A percentile compares a stretch with the other conserved stretches of the same genome.
Conservation (phyloP, 2,113 vertebrate genomes). For the Rhinopomastus cyanomelas region DNA sequence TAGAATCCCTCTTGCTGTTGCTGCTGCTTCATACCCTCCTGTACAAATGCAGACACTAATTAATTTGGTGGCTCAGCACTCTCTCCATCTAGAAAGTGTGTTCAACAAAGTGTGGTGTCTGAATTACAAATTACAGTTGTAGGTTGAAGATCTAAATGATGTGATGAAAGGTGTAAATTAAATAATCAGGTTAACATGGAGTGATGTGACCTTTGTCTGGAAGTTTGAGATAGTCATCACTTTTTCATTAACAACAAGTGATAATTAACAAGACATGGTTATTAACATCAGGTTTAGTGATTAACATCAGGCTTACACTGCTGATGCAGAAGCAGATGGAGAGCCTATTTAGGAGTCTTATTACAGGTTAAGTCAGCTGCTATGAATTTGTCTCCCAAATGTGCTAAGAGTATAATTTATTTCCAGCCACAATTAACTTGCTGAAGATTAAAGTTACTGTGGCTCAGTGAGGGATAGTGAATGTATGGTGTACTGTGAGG, state of each 20-base stretch:
- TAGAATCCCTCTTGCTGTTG: not conserved
- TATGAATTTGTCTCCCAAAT: slow-evolving; percentile 71
- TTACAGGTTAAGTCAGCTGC: slow-evolving; percentile 72
- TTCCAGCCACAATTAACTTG: slow-evolving; percentile 57
- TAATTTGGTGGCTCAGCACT: not conserved
- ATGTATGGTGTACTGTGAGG: not conserved
- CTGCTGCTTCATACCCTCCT: not conserved
- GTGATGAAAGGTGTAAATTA: slow-evolving; percentile 76
- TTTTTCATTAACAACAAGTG: slow-evolving; percentile 73
- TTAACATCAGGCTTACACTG: slow-evolving; percentile 64
- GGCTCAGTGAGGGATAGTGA: slow-evolving; percentile 8
- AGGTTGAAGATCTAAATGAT: slow-evolving; percentile 67
- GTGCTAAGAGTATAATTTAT: slow-evolving; percentile 73
- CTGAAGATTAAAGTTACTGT: slow-evolving; percentile 47
- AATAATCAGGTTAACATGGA: slow-evolving; percentile 76
- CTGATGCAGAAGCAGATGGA: slow-evolving; percentile 77
- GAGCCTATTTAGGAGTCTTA: slow-evolving; percentile 63
- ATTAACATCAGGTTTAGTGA: slow-evolving; percentile 73
- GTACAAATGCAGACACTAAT: not conserved
- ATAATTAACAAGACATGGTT: slow-evolving; percentile 75
- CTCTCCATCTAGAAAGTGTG: not conserved
- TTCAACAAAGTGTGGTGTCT: slow-evolving; percentile 27
- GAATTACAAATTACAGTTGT: slow-evolving; percentile 71
- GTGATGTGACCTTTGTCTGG: slow-evolving; percentile 71
- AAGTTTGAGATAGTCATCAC: slow-evolving; percentile 74